These are phyloP conservation scores for Acanthosepion esculentum DNA, from an alignment of 2,888 invertebrate genomes.

Conservation along the genomic window DNA sequence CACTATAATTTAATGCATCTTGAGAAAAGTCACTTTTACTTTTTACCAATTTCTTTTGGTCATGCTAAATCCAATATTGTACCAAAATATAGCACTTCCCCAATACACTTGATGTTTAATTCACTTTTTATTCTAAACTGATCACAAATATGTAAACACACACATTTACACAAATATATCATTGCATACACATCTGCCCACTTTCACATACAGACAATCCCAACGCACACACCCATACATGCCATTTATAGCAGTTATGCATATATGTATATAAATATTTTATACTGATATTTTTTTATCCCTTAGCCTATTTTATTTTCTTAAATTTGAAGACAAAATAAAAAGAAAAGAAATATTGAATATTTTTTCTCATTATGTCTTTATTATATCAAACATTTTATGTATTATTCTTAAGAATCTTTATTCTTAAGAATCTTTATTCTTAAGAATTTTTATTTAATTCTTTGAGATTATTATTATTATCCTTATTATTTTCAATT, in stretches of 20 bases:
- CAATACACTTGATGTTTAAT: neutral
- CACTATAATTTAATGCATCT: constrained; percentile 36
- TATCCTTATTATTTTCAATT: constrained; percentile 24
- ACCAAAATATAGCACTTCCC: neutral
- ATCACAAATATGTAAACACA: neutral
- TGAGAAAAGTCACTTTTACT: neutral
- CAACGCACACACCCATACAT: constrained; percentile 25
- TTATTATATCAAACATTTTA: neutral
- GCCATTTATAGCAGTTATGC: neutral
- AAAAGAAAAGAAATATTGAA: neutral
- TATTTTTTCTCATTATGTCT: neutral
- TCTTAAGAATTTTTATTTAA: neutral
- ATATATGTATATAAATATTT: constrained; percentile 37
- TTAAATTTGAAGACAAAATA: neutral
- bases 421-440: neutral
- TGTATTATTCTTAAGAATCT: neutral
- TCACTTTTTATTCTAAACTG: neutral
- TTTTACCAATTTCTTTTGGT: neutral
- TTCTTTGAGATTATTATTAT: neutral
- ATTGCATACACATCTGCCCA: constrained; percentile 35
- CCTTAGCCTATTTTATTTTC: constrained; percentile 33
- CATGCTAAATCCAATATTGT: neutral
- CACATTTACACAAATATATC: neutral
- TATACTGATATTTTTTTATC: neutral
- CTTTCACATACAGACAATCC: neutral